Evolutionary conservation across 2,113 vertebrate species (phyloP), one percentile per base, ranked within the genome.

Genomic region (Tupaia tana): DNA sequence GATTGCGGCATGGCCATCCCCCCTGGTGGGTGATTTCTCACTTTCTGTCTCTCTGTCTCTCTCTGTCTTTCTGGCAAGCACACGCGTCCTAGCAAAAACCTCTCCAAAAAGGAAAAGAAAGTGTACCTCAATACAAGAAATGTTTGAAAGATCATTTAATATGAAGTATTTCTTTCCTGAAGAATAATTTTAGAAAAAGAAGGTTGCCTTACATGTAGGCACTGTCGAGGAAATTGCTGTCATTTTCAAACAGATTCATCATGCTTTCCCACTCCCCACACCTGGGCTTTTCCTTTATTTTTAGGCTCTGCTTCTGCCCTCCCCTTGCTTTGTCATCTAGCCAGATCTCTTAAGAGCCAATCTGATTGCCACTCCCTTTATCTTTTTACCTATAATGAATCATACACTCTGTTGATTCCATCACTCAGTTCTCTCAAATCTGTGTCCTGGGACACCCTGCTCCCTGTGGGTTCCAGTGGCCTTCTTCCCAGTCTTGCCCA

Each of bases 91-190:
- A 43, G 43, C 43, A 43, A 43, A 43, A 43, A 43, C 43, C 43
- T 43, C 43, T 43, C 43, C 43, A 43, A 43, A 3, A 43, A 43
- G n/a, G n/a, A 43, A 43, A 43, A 85, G 34, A 43, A 86, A 74
- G 31, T 80, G 6, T n/a, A 31, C n/a, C 22, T 66, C 75, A 61
- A 69, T 67, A 64, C 59, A 4, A 69, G 82, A 78, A 91, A 58
- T 29, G 29, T 92, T 69, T 67, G 71, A 87, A 91, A 78, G 59
- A 74, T 79, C 69, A 67, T 71, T 80, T 64, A 70, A 83, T 85
- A 58, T 34, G 14, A 82, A 91, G 73, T 31, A 8, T 56, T 69
- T 78, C 56, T 93, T 81, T 34, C n/a, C 67, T 89, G 73, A 86
- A 63, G 31, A 54, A 27, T 56, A 34, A 18, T 74, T 95, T 86